These are phyloP conservation scores for Aphidoletes aphidimyza DNA, from an alignment of 2,888 invertebrate genomes.

Conservation along the genomic window DNA sequence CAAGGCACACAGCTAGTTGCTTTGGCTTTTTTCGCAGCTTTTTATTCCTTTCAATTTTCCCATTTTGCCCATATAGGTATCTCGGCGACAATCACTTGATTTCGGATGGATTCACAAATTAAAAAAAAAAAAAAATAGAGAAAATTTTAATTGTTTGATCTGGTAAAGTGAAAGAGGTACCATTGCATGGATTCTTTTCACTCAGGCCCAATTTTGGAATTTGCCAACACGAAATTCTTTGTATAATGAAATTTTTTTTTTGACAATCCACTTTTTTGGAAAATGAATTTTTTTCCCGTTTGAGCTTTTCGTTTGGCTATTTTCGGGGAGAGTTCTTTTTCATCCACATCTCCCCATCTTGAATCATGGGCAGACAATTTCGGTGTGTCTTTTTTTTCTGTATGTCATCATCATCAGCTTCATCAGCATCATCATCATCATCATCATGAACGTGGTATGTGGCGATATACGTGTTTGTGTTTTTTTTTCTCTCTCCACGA, in stretches of 20 bases:
- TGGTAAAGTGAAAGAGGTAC: slow-evolving; percentile 14
- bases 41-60: slow-evolving; percentile 13
- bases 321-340: neutral
- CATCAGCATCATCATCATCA: neutral
- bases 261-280: neutral
- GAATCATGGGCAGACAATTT: neutral
- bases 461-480: slow-evolving; percentile 1
- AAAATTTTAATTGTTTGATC: slow-evolving; percentile 27
- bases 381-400: slow-evolving; percentile 38
- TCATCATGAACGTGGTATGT: slow-evolving; percentile 11
- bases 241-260: neutral
- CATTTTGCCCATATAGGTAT: slow-evolving; percentile 28
- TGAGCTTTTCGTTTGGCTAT: neutral
- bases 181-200: neutral
- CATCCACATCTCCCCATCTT: slow-evolving; percentile 22
- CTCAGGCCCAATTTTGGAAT: neutral
- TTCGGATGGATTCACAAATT: neutral
- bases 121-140: neutral
- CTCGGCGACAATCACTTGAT: slow-evolving; percentile 29
- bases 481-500: neutral
- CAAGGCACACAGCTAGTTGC: neutral
- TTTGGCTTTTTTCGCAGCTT: neutral
- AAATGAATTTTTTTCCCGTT: neutral
- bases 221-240: slow-evolving; percentile 3
- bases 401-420: slow-evolving; percentile 4